Conservation (phyloP, 2,888 invertebrate species). For the Agapostemon virescens region DNA sequence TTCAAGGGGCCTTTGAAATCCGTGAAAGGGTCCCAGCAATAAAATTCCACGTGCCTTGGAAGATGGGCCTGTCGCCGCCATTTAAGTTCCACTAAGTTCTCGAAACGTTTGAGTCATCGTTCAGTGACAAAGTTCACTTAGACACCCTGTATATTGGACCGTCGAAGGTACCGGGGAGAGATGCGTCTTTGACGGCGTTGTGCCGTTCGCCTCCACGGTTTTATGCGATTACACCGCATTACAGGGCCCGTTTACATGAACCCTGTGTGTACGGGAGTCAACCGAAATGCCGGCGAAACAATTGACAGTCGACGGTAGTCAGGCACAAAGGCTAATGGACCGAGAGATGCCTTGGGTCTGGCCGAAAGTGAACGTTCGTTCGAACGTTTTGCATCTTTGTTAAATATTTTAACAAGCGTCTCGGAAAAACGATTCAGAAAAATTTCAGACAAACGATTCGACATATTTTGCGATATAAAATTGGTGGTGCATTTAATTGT, state of each 20-base stretch:
- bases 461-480: too few relatives aligned
- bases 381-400: background rate
- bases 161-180: background rate
- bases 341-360: constrained; percentile 21
- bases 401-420: background rate
- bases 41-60: too few relatives aligned
- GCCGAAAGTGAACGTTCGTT: background rate
- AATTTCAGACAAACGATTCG: too few relatives aligned
- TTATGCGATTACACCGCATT: constrained; percentile 62
- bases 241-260: constrained; percentile 41
- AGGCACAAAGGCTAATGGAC: background rate
- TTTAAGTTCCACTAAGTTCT: too few relatives aligned
- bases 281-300: constrained; percentile 24
- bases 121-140: too few relatives aligned
- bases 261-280: constrained; percentile 11
- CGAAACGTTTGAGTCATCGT: too few relatives aligned
- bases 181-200: constrained; percentile 58
- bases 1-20: too few relatives aligned
- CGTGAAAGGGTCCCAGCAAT: too few relatives aligned
- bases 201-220: constrained; percentile 51
- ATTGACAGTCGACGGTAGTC: background rate
- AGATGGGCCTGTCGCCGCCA: too few relatives aligned
- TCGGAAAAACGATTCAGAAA: too few relatives aligned
- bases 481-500: too few relatives aligned
- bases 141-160: background rate